These are phyloP conservation scores for Furcula furcula DNA, from an alignment of 2,888 invertebrate species.

Conservation along the genomic window DNA sequence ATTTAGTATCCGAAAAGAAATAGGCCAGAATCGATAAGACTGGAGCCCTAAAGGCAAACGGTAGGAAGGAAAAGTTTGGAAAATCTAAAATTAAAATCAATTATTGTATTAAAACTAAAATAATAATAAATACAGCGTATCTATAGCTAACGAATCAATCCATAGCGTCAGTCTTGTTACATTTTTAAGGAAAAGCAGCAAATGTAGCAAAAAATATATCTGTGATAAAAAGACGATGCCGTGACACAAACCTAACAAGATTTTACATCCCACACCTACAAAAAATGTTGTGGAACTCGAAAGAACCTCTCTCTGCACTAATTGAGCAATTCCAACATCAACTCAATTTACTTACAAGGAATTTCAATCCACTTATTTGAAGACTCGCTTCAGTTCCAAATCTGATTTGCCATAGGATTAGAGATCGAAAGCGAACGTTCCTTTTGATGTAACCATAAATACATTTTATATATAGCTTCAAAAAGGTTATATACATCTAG, in stretches of 20 bases:
- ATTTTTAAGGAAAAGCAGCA: too few species aligned
- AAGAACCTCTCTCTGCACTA: conserved; percentile 31
- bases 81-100: too few species aligned
- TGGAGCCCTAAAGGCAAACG: too few species aligned
- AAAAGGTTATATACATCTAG: too few species aligned
- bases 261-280: conserved; percentile 9
- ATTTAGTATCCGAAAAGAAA: too few species aligned
- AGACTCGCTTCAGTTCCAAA: conserved; percentile 32
- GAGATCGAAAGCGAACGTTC: conserved; percentile 17
- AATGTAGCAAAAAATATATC: neutral
- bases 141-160: too few species aligned
- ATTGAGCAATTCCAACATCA: conserved; percentile 41
- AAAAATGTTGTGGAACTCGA: conserved; percentile 15
- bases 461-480: too few species aligned
- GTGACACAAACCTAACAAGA: conserved; percentile 11
- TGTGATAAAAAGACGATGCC: neutral
- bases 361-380: conserved; percentile 32
- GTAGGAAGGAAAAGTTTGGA: too few species aligned
- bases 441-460: conserved; percentile 23
- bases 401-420: conserved; percentile 25
- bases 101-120: too few species aligned
- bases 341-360: conserved; percentile 39
- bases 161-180: too few species aligned
- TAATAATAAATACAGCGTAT: too few species aligned
- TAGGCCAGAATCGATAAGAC: too few species aligned